A percentile compares a stretch with the other conserved stretches of the same genome.
These are phyloP conservation scores for Cinara cedri DNA, from an alignment of 2,888 invertebrate species.

Conservation along the genomic window DNA sequence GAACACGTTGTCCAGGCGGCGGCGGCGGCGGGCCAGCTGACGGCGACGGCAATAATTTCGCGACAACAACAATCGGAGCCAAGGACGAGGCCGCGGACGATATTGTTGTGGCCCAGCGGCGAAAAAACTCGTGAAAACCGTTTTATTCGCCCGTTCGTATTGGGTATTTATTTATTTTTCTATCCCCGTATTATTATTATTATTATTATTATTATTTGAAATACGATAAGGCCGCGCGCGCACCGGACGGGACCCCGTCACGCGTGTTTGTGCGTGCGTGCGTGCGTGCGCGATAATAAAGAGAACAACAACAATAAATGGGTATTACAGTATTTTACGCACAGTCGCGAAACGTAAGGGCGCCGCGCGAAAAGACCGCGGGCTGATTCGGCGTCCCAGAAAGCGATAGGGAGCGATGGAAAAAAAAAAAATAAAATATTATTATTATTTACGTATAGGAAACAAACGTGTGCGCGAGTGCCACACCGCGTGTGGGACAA, in stretches of 20 bases:
- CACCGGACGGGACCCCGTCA: conserved; percentile 2
- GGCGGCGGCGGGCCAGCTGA: not conserved
- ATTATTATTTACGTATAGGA: too few species aligned
- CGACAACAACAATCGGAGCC: not conserved
- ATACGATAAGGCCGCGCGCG: conserved; percentile 31
- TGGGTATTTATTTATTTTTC: too few species aligned
- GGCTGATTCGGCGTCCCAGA: not conserved
- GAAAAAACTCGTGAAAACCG: too few species aligned
- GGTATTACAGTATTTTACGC: conserved; percentile 1
- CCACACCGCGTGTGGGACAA: conserved; percentile 40
- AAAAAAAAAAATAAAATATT: conserved; percentile 5
- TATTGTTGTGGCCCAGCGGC: not conserved
- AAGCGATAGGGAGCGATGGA: not conserved
- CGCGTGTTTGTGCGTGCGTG: not conserved
- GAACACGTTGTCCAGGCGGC: not conserved
- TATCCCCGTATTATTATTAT: too few species aligned
- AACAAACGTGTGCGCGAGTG: not conserved
- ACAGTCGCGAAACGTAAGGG: not conserved
- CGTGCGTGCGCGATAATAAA: conserved; percentile 10
- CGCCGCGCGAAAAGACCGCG: not conserved
- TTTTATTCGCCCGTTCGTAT: too few species aligned
- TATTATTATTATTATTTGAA: not conserved
- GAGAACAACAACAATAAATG: conserved; percentile 2
- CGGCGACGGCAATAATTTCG: not conserved
- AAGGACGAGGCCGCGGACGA: not conserved